phyloP scores from a whole-genome alignment of 2,797 vertebrate species.

The Tauraco hartlaubi region DNA sequence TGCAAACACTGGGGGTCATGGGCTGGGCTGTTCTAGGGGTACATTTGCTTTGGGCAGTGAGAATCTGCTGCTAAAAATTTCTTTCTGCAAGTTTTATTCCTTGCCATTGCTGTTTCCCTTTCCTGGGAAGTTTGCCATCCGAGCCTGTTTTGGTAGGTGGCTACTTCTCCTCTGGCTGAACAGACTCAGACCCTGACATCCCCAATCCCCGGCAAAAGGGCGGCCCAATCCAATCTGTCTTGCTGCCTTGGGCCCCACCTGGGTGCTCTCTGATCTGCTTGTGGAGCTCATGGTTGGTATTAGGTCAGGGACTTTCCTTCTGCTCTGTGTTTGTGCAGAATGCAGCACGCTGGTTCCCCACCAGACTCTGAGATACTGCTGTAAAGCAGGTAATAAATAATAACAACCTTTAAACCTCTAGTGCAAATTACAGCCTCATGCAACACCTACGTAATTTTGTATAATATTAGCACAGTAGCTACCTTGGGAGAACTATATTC shows the following conservation, averaged over 20 bases:
- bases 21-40: background rate
- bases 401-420: conserved; percentile 64
- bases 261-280: conserved; percentile 65
- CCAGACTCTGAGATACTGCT: conserved; percentile 38
- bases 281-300: conserved; percentile 50
- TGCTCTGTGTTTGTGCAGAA: conserved; percentile 43
- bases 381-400: conserved; percentile 64
- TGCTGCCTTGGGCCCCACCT: conserved; percentile 34
- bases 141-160: background rate
- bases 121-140: background rate
- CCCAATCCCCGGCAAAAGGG: background rate
- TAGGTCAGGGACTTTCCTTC: conserved; percentile 73
- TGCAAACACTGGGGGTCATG: background rate
- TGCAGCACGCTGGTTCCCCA: background rate
- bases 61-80: background rate
- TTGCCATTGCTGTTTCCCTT: background rate
- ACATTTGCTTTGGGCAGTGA: background rate
- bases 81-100: background rate
- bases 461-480: conserved; percentile 54
- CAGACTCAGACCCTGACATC: background rate
- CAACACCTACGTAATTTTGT: conserved; percentile 69
- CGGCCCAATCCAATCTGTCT: conserved; percentile 12
- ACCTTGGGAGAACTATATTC: conserved; percentile 19
- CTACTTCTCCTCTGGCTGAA: background rate
- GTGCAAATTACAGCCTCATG: conserved; percentile 68